A percentile compares a stretch with the other conserved stretches of the same genome.
Evolutionary conservation across 1,140 invertebrate genomes (phyloP).

Genomic region (Agrypnia vestita): DNA sequence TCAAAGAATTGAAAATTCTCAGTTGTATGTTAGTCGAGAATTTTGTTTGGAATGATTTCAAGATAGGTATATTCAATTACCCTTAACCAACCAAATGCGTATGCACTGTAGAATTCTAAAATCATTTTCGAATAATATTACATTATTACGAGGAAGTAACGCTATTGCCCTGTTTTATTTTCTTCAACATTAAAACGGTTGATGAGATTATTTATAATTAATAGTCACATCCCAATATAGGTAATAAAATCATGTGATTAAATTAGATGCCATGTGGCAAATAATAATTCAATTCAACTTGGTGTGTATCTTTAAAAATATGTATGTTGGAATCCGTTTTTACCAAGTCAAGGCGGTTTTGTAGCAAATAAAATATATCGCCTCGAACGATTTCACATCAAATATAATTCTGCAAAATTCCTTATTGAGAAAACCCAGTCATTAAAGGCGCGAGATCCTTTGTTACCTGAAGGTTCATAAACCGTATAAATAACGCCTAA

Average conservation of each 20-base stretch:
- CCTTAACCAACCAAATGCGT: too few species aligned
- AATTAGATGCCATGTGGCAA: conserved; percentile 32
- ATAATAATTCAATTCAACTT: conserved; percentile 42
- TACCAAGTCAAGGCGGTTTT: conserved; percentile 33
- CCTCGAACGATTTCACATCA: conserved; percentile 42
- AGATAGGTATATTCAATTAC: too few species aligned
- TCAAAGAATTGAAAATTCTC: not conserved
- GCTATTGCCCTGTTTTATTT: conserved; percentile 9
- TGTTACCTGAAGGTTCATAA: too few species aligned
- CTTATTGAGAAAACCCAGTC: conserved; percentile 1
- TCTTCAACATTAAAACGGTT: not conserved
- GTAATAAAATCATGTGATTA: conserved; percentile 37
- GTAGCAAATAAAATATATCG: conserved; percentile 15
- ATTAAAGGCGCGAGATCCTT: not conserved
- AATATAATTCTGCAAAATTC: not conserved
- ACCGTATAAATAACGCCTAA: too few species aligned
- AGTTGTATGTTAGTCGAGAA: not conserved
- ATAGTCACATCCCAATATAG: not conserved
- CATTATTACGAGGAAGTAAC: conserved; percentile 4
- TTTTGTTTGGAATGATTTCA: too few species aligned
- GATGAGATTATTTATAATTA: conserved; percentile 13
- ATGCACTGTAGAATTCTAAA: too few species aligned
- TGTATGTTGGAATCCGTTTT: not conserved
- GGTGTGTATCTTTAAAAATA: not conserved
- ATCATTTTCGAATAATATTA: too few species aligned